These are phyloP conservation scores for Protobothrops flavoviridis DNA, from an alignment of 2,113 vertebrate genomes.

Conservation along the genomic window DNA sequence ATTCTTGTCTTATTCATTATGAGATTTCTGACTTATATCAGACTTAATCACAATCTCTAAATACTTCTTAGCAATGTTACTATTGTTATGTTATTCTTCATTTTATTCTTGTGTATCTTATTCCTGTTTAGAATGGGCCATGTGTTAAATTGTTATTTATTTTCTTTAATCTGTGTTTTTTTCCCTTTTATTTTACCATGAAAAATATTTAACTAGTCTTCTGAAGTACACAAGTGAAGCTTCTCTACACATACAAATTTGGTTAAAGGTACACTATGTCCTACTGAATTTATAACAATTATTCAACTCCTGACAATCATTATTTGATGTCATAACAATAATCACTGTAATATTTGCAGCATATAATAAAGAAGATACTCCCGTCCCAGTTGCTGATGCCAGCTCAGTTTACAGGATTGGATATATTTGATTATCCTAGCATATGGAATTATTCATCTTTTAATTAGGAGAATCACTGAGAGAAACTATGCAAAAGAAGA, in stretches of 20 bases:
- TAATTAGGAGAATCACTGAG: slow-evolving; percentile 24
- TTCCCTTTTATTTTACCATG: neutral
- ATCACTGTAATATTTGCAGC: neutral
- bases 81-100: neutral
- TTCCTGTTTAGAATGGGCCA: neutral
- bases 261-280: neutral
- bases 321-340: neutral
- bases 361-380: slow-evolving; percentile 1
- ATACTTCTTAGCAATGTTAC: neutral
- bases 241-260: neutral
- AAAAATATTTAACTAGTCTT: neutral
- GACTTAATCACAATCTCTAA: neutral
- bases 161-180: neutral
- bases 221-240: neutral
- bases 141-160: neutral
- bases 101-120: neutral
- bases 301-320: neutral
- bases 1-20: neutral
- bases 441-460: slow-evolving; percentile 29
- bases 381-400: slow-evolving; percentile 25
- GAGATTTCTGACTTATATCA: neutral
- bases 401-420: slow-evolving; percentile 22
- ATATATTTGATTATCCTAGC: slow-evolving; percentile 34
- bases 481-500: slow-evolving; percentile 44
- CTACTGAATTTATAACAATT: neutral